Evolutionary conservation across 2,888 invertebrate genomes (phyloP), one percentile per base, ranked within the genome.

Genomic region (Eristalis arbustorum): DNA sequence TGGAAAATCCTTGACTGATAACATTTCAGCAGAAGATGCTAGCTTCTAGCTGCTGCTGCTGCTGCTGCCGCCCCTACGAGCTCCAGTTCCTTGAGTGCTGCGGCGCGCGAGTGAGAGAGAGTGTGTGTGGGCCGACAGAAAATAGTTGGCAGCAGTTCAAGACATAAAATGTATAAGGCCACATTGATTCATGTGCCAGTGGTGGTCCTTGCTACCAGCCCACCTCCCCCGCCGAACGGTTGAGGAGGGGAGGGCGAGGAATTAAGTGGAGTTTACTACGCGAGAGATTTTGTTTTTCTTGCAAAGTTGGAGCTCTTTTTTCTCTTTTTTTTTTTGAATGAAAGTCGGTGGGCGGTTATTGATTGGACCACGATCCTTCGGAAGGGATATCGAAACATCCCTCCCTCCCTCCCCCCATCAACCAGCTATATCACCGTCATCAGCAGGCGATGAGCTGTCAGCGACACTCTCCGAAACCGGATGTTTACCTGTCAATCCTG

Each of bases 1-100:
- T 82, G 74, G 69, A 82, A 85, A 82, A 82, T 87, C 87, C 87
- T 87, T 87, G 87, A 87, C 87, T 87, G 87, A 87, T 87, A 87
- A 78, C 87, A 87, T 87, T 87, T 87, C 31, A 66, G 62, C 62
- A 73, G 62, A 82, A n/a, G 69, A n/a, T 40, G 40, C 56, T 37
- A 34, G 59, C 73, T 69, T 77, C 76, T 77, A 31, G 77, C 82
- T 80, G 40, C 49, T 31, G 62, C 13, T n/a, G n/a, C n/a, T n/a
- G n/a, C n/a, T n/a, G n/a, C n/a, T n/a, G n/a, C n/a, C n/a, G n/a
- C 11, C 40, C 14, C 31, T 61, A n/a, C 37, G n/a, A 71, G 40
- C 42, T 25, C 37, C n/a, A 73, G 57, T 77, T 63, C 62, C 59
- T 72, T 74, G 18, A 2, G 42, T n/a, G 42, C 57, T 23, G 25